These are phyloP conservation scores for Drosophila falleni DNA, from an alignment of 2,888 invertebrate genomes.

Conservation along the genomic window DNA sequence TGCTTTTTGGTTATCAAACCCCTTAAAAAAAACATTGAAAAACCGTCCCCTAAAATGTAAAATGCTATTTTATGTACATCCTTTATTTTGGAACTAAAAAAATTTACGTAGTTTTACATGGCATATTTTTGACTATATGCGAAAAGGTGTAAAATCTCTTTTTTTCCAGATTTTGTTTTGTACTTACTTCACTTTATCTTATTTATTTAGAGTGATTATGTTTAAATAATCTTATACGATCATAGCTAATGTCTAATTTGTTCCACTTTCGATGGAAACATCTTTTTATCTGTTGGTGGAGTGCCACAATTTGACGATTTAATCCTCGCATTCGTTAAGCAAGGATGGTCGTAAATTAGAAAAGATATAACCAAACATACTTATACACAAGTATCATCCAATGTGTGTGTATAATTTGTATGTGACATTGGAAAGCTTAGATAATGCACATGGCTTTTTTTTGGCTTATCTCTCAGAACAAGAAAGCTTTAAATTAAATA, in stretches of 20 bases:
- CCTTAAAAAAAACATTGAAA: too few relatives aligned
- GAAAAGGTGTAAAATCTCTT: not conserved
- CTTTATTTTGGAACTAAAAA: too few relatives aligned
- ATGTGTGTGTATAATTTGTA: too few relatives aligned
- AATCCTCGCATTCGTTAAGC: slow-evolving; percentile 4
- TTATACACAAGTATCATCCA: not conserved
- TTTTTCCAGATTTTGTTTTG: not conserved
- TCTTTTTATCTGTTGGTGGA: too few relatives aligned
- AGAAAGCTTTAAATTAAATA: slow-evolving; percentile 57
- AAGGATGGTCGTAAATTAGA: slow-evolving; percentile 36
- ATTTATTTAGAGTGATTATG: too few relatives aligned
- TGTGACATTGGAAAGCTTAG: not conserved
- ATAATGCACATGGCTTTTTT: slow-evolving; percentile 44
- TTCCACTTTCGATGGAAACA: not conserved
- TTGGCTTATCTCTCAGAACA: slow-evolving; percentile 30
- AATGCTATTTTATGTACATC: too few relatives aligned
- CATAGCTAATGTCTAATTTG: not conserved
- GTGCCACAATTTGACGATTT: slow-evolving; percentile 4
- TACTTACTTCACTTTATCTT: too few relatives aligned
- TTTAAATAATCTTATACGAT: too few relatives aligned
- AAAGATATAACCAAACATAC: slow-evolving; percentile 4
- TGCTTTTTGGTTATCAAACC: too few relatives aligned
- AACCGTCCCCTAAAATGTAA: too few relatives aligned
- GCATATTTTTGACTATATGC: too few relatives aligned
- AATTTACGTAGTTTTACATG: not conserved